Base-by-base conservation (phyloP, 2,797 vertebrate genomes). In the Parambassis ranga region DNA sequence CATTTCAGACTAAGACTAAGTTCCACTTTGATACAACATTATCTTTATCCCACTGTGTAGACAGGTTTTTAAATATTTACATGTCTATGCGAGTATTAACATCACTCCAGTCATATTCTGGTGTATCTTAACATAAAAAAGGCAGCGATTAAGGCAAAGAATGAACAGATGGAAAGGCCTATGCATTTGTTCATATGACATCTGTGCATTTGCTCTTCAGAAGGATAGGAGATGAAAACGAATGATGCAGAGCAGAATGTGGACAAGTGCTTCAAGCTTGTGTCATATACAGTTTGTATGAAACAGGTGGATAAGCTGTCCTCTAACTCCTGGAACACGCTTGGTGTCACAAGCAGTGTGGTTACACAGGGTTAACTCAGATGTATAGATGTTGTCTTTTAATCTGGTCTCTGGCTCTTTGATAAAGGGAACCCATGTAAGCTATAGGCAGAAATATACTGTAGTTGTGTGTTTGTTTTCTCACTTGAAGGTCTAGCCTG, bases 251-350 rank as follows among this genome's bases (percentile, higher is more conserved):
- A 43, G 20, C 48, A 46, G 33, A 26, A n/a, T 35, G 52, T 27
- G 22, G 39, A 28, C 10, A 6, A 9, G 15, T 41, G 67, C n/a
- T 15, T 43, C n/a, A n/a, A n/a, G n/a, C n/a, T n/a, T n/a, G n/a
- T n/a, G n/a, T n/a, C n/a, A n/a, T n/a, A n/a, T n/a, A n/a, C n/a
- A n/a, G n/a, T n/a, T n/a, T n/a, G n/a, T n/a, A n/a, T n/a, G n/a
- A n/a, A n/a, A n/a, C n/a, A 50, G 57, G 35, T 58, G 36, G 53
- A 49, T 11, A 50, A 61, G 30, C 26, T 58, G 14, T 52, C 31
- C 36, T 51, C 39, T 37, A 38, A 41, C 46, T 35, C n/a, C n/a
- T n/a, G n/a, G n/a, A n/a, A n/a, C n/a, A n/a, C n/a, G n/a, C n/a
- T n/a, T n/a, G n/a, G n/a, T 15, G 13, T 27, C 37, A 27, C 33